Base-by-base conservation (phyloP, 23 tunicate genomes). In the Halocynthia roretzi region DNA sequence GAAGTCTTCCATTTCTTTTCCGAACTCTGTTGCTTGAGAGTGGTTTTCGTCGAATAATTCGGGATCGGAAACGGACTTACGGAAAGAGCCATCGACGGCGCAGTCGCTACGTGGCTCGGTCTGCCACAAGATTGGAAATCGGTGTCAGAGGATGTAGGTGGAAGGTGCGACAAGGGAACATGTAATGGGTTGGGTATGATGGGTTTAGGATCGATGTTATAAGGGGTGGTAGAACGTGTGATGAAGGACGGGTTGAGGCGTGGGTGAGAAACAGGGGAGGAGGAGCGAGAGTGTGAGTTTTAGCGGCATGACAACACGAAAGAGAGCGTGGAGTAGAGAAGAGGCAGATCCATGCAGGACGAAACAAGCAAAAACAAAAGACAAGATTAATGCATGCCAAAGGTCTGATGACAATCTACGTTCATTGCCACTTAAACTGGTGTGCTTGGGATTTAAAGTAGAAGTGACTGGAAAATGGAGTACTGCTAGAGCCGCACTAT, bases 1-100 rank as follows among this genome's bases (percentile, higher is more conserved):
- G 14, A 91, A 63, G 44, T 84, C 72, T 72, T 91, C 97, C 97
- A 91, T 91, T 72, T 91, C 97, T 17, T 63, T 61, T n/a, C 86
- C 56, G 8, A 91, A 78, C 20, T 91, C 90, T 54, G 82, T 77
- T 0, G 97, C 87, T 22, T 68, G 83, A 40, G 87, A 82, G 53
- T 62, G 80, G 54, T 62, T 68, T 6, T 77, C 72, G 63, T 85
- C 87, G 50, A 89, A 65, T 17, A 86, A 77, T 8, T 78, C 58
- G 21, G 62, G 63, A 54, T 54, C 84, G 22, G 78, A 74, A 50
- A 64, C 12, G 56, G 64, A 21, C 44, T 31, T 31, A 31, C 44
- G 44, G 44, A 31, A 31, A 1, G 44, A 31, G 44, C 44, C 44
- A 4, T 31, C 44, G 44, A 31, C 44, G 44, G 44, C 44, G 44